Base-by-base conservation (phyloP, 2,797 vertebrate species). In the Nannoperca australis region DNA sequence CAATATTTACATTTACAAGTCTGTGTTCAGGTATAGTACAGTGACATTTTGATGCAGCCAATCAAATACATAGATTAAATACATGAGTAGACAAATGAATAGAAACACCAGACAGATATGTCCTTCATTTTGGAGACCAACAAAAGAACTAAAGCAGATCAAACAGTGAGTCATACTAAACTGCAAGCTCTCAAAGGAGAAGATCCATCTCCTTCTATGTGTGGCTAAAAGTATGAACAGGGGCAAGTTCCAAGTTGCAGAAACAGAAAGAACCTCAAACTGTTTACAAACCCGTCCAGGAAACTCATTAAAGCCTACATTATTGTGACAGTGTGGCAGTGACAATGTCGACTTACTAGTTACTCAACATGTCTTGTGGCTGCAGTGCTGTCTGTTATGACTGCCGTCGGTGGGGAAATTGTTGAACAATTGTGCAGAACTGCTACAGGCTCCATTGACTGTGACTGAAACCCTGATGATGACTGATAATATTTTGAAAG, bases 291-390 rank as follows among this genome's bases (percentile, higher is more conserved):
- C 18, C 10, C 27, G 13, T 53, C 22, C 53, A 27, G 59, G 59
- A 36, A 63, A 45, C 42, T 49, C 62, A 42, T 38, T 51, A 51
- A 70, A 62, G 1, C 65, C 13, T 34, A 22, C 24, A 40, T 51
- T 2, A 18, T 56, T 74, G 78, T 76, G 80, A 73, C 38, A 45
- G 75, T 74, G 73, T 75, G 76, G 44, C 66, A 27, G 53, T 40
- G 40, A 76, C 11, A 65, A 53, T 18, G 49, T 79, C 24, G 20
- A 42, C 54, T 89, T 90, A 62, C 24, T 22, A 42, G 50, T 89
- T 90, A 62, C 88, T 61, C 85, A 92, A 90, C 77, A 34, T 0
- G 82, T 75, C 60, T 45, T 75, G 88, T 1, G 63, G 85, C 63
- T 62, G 69, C 30, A 20, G 79, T 82, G 75, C 81, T 8, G 59